Conservation (phyloP, 2,113 vertebrate species). For the Boulengeromyrus knoepffleri region DNA sequence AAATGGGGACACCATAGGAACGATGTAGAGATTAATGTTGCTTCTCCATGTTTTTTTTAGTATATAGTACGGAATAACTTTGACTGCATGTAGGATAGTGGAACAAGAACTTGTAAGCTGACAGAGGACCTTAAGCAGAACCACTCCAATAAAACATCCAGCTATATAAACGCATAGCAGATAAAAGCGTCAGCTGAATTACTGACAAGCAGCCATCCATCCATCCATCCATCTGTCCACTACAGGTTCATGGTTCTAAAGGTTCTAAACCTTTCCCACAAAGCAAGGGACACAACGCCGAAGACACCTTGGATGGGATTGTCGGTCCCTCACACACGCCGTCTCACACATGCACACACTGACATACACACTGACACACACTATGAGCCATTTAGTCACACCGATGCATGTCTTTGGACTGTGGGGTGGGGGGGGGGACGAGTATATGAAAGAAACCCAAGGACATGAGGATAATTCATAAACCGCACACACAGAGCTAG, state of each 20-base stretch:
- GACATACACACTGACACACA: not conserved
- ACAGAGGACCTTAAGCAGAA: not conserved
- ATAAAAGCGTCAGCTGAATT: not conserved
- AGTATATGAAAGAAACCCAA: not conserved
- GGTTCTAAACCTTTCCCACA: not conserved
- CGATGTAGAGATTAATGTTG: not conserved
- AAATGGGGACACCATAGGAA: not conserved
- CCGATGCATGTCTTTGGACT: not conserved
- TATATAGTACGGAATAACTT: not conserved
- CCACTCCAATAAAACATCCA: not conserved
- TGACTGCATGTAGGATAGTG: not conserved
- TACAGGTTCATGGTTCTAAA: not conserved
- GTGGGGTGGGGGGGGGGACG: not conserved
- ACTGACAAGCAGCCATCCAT: not conserved
- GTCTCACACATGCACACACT: not conserved
- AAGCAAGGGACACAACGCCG: not conserved
- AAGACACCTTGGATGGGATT: not conserved
- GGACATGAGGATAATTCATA: not conserved
- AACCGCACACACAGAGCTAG: not conserved
- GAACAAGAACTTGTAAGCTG: not conserved
- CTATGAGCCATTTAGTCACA: not conserved
- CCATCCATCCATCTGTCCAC: not conserved
- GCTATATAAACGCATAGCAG: not conserved
- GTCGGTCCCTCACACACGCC: not conserved
- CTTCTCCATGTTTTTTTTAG: not conserved